Percentiles rank a stretch among this genome's conserved stretches.
Evolutionary conservation across 2,797 vertebrate species (phyloP).

Genomic region (Argyrosomus regius): DNA sequence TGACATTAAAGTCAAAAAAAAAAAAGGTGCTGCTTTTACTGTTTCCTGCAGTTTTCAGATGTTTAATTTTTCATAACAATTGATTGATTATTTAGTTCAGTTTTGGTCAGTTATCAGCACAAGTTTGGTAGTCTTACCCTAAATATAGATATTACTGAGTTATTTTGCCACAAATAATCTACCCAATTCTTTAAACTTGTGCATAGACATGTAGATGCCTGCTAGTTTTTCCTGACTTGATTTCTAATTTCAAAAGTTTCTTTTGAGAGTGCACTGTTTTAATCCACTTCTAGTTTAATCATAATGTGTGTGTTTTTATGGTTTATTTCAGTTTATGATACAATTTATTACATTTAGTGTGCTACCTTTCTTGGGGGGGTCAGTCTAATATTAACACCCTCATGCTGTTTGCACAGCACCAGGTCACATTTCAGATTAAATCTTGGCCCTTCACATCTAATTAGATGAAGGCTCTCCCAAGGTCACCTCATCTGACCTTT

Average conservation of each 20-base stretch:
- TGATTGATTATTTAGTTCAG: background rate
- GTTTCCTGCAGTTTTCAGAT: too few relatives aligned
- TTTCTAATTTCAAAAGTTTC: background rate
- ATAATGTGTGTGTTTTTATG: background rate
- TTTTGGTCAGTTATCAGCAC: background rate
- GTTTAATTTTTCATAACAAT: background rate
- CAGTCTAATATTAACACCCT: background rate
- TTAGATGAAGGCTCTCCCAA: constrained; percentile 42
- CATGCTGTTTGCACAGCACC: constrained; percentile 3
- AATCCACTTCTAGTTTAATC: background rate
- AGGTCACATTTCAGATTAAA: constrained; percentile 57
- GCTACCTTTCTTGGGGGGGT: background rate
- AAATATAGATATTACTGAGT: background rate
- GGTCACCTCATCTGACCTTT: constrained; percentile 65
- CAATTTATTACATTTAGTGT: background rate
- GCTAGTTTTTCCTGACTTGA: background rate
- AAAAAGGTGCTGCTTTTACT: background rate
- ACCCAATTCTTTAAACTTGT: too few relatives aligned
- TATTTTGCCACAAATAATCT: background rate
- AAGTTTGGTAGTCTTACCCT: background rate
- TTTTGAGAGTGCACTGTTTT: background rate
- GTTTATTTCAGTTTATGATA: background rate
- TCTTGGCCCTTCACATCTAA: constrained; percentile 52
- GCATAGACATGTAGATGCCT: background rate
- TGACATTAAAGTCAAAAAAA: background rate